Evolutionary conservation across 2,888 invertebrate genomes (phyloP).

Genomic region (Spodoptera littoralis): DNA sequence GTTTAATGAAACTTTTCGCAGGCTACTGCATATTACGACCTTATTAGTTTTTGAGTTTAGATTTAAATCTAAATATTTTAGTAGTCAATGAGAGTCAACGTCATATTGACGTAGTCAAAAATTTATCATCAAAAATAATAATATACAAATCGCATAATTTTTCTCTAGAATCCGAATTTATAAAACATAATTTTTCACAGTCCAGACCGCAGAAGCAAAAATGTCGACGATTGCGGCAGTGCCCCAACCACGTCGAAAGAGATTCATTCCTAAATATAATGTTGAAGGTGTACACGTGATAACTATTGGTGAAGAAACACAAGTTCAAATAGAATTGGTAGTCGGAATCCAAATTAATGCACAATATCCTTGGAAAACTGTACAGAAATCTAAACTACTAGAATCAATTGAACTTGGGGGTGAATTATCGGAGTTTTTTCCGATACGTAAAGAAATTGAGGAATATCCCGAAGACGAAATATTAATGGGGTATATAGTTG

Average conservation of each 20-base stretch:
- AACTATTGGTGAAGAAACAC: conserved; percentile 87
- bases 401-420: conserved; percentile 90
- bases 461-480: conserved; percentile 80
- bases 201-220: conserved; percentile 56
- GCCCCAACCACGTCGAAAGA: conserved; percentile 77
- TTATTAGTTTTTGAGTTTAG: too few relatives aligned
- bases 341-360: conserved; percentile 92
- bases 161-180: too few relatives aligned
- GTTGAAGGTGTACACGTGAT: conserved; percentile 89
- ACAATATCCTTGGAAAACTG: conserved; percentile 92
- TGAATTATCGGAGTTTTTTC: conserved; percentile 82
- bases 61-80: too few relatives aligned
- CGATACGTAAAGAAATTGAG: conserved; percentile 76
- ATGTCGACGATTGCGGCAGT: conserved; percentile 57
- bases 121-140: too few relatives aligned
- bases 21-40: too few relatives aligned
- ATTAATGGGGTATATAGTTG: conserved; percentile 91
- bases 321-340: conserved; percentile 89
- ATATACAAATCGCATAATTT: too few relatives aligned
- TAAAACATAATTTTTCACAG: conserved; percentile 60
- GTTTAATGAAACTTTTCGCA: too few relatives aligned
- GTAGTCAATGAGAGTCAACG: too few relatives aligned
- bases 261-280: conserved; percentile 85
- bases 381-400: conserved; percentile 89
- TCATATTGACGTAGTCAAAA: too few relatives aligned